Conservation (phyloP, 2,113 vertebrate genomes). For the Lepus europaeus region DNA sequence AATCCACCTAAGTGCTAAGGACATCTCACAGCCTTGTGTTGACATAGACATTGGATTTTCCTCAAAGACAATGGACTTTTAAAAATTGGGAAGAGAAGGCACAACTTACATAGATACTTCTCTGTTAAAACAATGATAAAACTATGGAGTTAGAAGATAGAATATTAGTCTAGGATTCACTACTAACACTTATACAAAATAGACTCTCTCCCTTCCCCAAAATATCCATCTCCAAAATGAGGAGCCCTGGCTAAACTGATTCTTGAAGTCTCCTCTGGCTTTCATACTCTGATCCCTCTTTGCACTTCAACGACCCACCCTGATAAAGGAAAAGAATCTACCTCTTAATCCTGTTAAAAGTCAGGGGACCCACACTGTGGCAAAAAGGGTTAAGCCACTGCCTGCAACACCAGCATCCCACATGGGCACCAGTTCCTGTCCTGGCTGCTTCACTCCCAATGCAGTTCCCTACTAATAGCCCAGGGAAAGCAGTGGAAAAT, state of each 20-base stretch:
- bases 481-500: no score
- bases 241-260: background rate
- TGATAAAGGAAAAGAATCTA: constrained; percentile 20
- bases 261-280: background rate
- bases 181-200: background rate
- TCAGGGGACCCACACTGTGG: no score
- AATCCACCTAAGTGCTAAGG: background rate
- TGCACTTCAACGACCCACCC: background rate
- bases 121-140: background rate
- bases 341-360: no score
- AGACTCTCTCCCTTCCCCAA: background rate
- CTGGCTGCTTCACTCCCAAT: no score
- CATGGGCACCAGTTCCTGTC: no score
- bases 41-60: background rate
- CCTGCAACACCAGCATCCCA: no score
- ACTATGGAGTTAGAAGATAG: background rate
- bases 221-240: constrained; percentile 10
- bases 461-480: no score
- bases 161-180: background rate
- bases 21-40: background rate
- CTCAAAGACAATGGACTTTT: background rate
- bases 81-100: background rate
- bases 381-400: no score
- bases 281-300: background rate
- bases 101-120: background rate